Conservation (phyloP, 2,888 invertebrate genomes). For the Coleophora deauratella region DNA sequence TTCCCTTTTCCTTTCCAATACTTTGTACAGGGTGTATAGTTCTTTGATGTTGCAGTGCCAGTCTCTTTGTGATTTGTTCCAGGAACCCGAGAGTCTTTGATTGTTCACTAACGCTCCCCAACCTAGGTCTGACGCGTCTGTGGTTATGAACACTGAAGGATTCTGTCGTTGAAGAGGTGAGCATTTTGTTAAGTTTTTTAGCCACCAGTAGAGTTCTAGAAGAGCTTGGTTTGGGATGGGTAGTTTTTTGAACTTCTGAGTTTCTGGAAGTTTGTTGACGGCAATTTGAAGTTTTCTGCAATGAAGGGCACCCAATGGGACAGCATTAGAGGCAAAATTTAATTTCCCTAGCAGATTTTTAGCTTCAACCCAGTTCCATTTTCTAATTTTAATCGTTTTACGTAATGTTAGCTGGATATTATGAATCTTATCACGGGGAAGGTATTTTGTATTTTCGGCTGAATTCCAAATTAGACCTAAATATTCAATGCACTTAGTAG, state of each 20-base stretch:
- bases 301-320: constrained; percentile 12
- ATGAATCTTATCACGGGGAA: constrained; percentile 1
- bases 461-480: constrained; percentile 16
- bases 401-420: neutral
- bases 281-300: constrained; percentile 5
- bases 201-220: constrained; percentile 3
- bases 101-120: constrained; percentile 12
- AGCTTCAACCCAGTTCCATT: constrained; percentile 4
- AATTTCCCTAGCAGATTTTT: constrained; percentile 11
- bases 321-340: constrained; percentile 10
- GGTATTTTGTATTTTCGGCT: constrained; percentile 1
- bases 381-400: neutral
- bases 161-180: constrained; percentile 5
- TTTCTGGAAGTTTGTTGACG: neutral
- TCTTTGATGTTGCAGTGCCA: constrained; percentile 10
- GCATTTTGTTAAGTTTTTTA: neutral
- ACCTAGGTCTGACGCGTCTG: constrained; percentile 4
- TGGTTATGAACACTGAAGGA: constrained; percentile 6
- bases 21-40: constrained; percentile 5
- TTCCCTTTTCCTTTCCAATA: constrained; percentile 1
- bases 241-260: neutral
- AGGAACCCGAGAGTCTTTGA: constrained; percentile 4
- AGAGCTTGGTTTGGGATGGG: neutral
- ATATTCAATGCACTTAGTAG: constrained; percentile 5
- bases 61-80: constrained; percentile 5